Evolutionary conservation across 2,113 vertebrate genomes (phyloP), one percentile per base, ranked within the genome.

Genomic region (Heterochromis multidens): DNA sequence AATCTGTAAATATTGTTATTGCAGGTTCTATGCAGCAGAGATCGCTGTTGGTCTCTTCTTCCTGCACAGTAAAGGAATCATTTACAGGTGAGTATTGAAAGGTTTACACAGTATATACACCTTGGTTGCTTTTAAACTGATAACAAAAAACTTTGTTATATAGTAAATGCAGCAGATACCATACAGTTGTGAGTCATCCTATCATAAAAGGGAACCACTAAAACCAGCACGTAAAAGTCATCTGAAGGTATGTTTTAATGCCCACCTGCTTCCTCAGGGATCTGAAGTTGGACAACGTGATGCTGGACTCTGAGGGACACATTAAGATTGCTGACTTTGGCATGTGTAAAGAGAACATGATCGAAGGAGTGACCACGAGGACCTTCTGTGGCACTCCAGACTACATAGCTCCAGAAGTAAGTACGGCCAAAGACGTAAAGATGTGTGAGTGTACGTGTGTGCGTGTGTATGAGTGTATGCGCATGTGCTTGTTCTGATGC

Each of bases 311-410:
- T 0, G 98, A 99, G 93, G 98, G 98, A 37, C 98, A 99, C 91
- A 99, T 99, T 81, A 99, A 99, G 95, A 99, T 99, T 10, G 98
- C 99, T 17, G 99, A 99, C 93, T 99, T 99, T 43, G 99, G 99
- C 79, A 99, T 99, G 99, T 99, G 98, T 91, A 99, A 99, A 92
- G 99, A 99, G 16, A 97, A 97, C 86, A 98, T 99, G 95, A n/a
- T 80, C 14, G 96, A 99, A 0, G 97, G 95, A 17, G 97, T 97
- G 83, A 96, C 94, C 3, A 99, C 99, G 1, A 96, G 98, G 91
- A 99, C 99, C 79, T 99, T 99, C 96, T 99, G 99, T 19, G 99
- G 99, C 78, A 99, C 99, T 79, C 98, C 98, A 1, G 99, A 99
- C 95, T 99, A 99, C 95, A 99, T 99, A 9, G 98, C 99, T 58